Percentiles rank a stretch among this genome's conserved stretches.
Evolutionary conservation across 2,797 vertebrate genomes (phyloP).

Genomic region (Lateolabrax maculatus): DNA sequence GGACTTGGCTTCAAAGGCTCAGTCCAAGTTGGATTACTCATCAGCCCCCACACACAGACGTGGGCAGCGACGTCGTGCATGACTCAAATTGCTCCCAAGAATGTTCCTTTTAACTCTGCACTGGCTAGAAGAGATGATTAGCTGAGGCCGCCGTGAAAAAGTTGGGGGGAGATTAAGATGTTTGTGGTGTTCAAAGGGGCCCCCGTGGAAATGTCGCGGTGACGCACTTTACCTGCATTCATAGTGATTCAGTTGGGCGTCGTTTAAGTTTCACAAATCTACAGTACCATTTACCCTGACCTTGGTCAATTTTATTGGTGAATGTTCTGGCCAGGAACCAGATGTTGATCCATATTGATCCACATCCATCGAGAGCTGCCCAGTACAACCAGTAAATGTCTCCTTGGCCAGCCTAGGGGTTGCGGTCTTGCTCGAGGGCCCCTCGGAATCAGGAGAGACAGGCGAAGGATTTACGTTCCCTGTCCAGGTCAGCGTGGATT

Average conservation of each 20-base stretch:
- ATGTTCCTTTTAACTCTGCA: constrained; percentile 43
- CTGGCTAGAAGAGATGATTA: constrained; percentile 23
- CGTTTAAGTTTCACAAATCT: too few relatives aligned
- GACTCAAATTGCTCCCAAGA: constrained; percentile 64
- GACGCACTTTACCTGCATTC: not conserved
- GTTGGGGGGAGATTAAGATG: not conserved
- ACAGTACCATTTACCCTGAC: not conserved
- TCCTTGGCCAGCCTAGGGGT: not conserved
- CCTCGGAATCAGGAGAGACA: not conserved
- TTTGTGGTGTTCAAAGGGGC: not conserved
- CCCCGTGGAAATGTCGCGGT: not conserved
- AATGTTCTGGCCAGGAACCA: not conserved
- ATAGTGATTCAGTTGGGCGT: not conserved
- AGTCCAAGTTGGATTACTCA: constrained; percentile 74
- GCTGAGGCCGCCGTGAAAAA: not conserved
- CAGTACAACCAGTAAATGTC: not conserved
- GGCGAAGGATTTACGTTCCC: not conserved
- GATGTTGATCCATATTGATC: not conserved
- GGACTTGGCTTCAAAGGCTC: constrained; percentile 57
- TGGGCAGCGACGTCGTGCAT: constrained; percentile 55
- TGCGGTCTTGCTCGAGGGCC: not conserved
- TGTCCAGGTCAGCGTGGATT: not conserved
- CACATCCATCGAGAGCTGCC: not conserved
- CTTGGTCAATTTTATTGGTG: not conserved
- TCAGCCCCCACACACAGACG: constrained; percentile 57